Base-by-base conservation (phyloP, 2,113 vertebrate species). In the Podiceps cristatus region DNA sequence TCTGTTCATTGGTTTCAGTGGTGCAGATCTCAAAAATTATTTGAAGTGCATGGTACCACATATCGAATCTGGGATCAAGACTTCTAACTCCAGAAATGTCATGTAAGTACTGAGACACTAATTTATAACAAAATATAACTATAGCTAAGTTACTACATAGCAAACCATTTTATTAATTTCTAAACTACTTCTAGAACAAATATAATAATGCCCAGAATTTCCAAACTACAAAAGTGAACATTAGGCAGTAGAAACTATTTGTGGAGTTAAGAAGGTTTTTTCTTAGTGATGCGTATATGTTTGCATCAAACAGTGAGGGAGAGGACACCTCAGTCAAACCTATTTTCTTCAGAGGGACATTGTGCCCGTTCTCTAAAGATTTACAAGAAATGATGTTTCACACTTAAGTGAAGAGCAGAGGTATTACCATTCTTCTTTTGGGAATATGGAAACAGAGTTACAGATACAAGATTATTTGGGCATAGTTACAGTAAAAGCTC, bases 41-140 rank as follows among this genome's bases (percentile, higher is more conserved):
- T 90, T 98, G 94, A 98, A 95, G 67, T 98, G 96, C 45, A 86
- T 98, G 95, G 94, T 98, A 64, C 98, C 98, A 35, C 98, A 98
- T 77, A 67, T 98, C 1, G 98, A 98, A 90, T 78, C 98, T 49
- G 96, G 97, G 49, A 97, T 98, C 71, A 98, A 98, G 77, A 67
- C 97, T 44, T 95, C 98, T 16, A 98, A 67, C 59, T 94, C 97
- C n/a, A 98, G 90, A 80, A 97, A 90, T 22, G 20, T 59, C 23
- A 91, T 59, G 98, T 98, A 98, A 58, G 98, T 98, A 97, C 40
- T 63, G 44, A 72, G 60, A 66, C 2, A 22, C 3, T 5, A 40
- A 82, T 2, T 20, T 69, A 37, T 35, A 71, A 80, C 5, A 22
- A 84, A 60, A 68, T 40, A 4, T 13, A 75, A 40, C 2, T 35